Evolutionary conservation across 2,888 invertebrate genomes (phyloP).

Genomic region (Lepidochrysops patricia): DNA sequence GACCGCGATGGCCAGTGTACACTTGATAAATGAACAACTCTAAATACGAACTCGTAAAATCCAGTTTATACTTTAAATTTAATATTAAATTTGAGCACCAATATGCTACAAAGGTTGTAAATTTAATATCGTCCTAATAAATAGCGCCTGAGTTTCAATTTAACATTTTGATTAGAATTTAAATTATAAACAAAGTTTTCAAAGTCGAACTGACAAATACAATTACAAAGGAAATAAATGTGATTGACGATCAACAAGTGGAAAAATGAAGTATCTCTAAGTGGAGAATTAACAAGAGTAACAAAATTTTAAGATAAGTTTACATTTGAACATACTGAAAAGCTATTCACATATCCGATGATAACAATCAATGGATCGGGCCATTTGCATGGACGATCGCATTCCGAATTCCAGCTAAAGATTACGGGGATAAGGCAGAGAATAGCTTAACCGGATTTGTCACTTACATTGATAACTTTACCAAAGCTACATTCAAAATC

Average conservation of each 20-base stretch:
- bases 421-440: conserved; percentile 17
- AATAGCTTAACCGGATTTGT: conserved; percentile 27
- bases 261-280: not conserved
- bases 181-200: not conserved
- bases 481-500: conserved; percentile 45
- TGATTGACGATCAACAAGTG: not conserved
- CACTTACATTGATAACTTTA: conserved; percentile 30
- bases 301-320: conserved; percentile 18
- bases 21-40: conserved; percentile 13
- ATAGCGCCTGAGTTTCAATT: not conserved
- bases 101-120: not conserved
- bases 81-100: not conserved
- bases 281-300: not conserved
- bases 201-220: not conserved
- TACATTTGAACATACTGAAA: conserved; percentile 21
- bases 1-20: conserved; percentile 10
- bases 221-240: not conserved
- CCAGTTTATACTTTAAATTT: conserved; percentile 5
- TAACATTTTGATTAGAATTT: not conserved
- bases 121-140: not conserved
- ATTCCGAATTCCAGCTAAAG: conserved; percentile 15
- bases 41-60: conserved; percentile 9
- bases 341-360: conserved; percentile 24
- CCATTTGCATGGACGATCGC: conserved; percentile 12
- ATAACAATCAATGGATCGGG: conserved; percentile 16